Conservation (phyloP, 2,113 vertebrate genomes). For the Picathartes gymnocephalus region DNA sequence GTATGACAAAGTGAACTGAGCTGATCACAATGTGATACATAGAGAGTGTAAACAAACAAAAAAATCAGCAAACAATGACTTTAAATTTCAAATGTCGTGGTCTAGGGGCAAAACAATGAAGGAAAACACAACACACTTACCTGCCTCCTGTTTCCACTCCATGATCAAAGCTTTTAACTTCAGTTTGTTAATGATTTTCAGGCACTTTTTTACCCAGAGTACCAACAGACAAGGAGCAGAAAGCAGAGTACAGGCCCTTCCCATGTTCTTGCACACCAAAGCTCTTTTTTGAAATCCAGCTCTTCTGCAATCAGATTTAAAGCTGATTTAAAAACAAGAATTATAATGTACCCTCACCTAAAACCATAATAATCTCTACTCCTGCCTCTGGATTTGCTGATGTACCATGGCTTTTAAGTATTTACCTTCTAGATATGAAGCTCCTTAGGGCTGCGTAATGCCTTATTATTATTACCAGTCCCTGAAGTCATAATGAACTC, state of each 20-base stretch:
- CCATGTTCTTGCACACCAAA: neutral
- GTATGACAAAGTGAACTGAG: neutral
- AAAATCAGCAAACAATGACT: neutral
- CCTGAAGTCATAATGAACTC: constrained; percentile 38
- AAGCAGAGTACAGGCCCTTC: neutral
- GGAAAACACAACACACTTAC: neutral
- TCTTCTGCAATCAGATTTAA: constrained; percentile 11
- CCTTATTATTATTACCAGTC: constrained; percentile 36
- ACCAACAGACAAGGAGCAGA: neutral
- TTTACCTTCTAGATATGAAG: constrained; percentile 56
- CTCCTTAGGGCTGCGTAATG: neutral
- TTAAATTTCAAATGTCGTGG: neutral
- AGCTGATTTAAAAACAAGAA: constrained; percentile 29
- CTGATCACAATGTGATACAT: neutral
- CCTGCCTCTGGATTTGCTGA: constrained; percentile 39
- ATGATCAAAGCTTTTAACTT: neutral
- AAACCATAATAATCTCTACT: constrained; percentile 50
- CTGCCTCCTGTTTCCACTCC: neutral
- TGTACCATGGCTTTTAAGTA: constrained; percentile 34
- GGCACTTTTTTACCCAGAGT: neutral
- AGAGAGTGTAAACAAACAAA: neutral
- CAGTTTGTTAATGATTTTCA: neutral
- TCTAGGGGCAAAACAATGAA: neutral
- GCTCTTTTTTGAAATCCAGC: neutral
- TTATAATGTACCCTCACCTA: constrained; percentile 5